phyloP scores from a whole-genome alignment of 2,888 invertebrate genomes.

The Biston stratarius region DNA sequence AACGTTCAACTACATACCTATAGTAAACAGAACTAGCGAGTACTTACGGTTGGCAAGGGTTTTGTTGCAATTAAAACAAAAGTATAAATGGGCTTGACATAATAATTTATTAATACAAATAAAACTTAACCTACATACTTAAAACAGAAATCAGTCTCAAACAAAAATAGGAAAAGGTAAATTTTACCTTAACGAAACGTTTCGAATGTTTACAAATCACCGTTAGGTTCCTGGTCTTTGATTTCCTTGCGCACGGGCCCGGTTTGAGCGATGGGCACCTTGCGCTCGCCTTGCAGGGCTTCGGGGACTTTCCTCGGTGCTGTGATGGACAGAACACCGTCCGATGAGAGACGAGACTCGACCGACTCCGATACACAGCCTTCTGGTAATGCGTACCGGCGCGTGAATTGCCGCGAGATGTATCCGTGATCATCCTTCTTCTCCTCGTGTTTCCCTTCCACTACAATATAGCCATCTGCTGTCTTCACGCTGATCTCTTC shows the following conservation, averaged over 20 bases:
- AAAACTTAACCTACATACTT: conserved; percentile 5
- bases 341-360: conserved; percentile 90
- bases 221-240: conserved; percentile 68
- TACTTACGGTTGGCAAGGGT: too few relatives aligned
- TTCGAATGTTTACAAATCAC: background rate
- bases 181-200: conserved; percentile 1
- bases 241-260: conserved; percentile 86
- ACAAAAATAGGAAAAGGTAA: background rate
- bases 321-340: conserved; percentile 91
- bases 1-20: too few relatives aligned
- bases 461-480: conserved; percentile 89
- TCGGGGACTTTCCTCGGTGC: conserved; percentile 83
- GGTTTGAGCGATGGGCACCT: conserved; percentile 87
- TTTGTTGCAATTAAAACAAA: background rate
- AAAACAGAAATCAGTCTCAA: conserved; percentile 22
- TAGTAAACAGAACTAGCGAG: too few relatives aligned
- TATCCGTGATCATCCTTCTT: conserved; percentile 91
- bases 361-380: conserved; percentile 90
- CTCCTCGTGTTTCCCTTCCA: conserved; percentile 93
- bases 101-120: background rate
- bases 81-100: background rate
- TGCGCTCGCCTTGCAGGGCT: conserved; percentile 77
- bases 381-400: conserved; percentile 91
- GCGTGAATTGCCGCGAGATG: conserved; percentile 91
- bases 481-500: conserved; percentile 92